phyloP scores from a whole-genome alignment of 53 echinoderm and acorn worm genomes.

The Paelopatides confundens region DNA sequence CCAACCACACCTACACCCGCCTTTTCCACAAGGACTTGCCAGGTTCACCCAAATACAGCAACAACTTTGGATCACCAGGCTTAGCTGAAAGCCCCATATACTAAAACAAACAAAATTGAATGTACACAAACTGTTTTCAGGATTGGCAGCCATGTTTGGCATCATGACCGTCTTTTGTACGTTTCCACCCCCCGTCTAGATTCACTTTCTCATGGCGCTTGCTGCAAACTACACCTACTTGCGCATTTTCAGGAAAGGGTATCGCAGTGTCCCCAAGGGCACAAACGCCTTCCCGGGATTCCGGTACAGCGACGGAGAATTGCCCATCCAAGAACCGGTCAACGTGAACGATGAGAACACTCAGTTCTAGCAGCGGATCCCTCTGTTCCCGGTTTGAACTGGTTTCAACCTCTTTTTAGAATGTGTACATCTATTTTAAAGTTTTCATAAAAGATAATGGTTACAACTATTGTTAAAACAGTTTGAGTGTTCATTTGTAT shows the following conservation, averaged over 20 bases:
- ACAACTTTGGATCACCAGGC: constrained; percentile 59
- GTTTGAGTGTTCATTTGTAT: neutral
- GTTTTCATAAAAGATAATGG: neutral
- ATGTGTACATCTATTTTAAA: neutral
- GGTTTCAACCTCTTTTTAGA: too few species aligned
- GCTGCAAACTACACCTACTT: constrained; percentile 97
- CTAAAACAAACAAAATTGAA: constrained; percentile 6
- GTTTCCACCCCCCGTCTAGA: constrained; percentile 63
- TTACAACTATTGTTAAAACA: neutral
- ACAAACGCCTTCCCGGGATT: constrained; percentile 78
- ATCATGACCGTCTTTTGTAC: constrained; percentile 35
- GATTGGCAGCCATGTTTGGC: neutral
- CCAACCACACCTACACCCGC: constrained; percentile 96
- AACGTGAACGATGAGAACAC: constrained; percentile 91
- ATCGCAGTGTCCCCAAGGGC: constrained; percentile 76
- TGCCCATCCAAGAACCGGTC: constrained; percentile 88
- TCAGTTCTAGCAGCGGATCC: constrained; percentile 71
- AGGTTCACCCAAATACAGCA: constrained; percentile 56
- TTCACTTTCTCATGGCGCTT: constrained; percentile 93
- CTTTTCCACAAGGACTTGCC: constrained; percentile 71
- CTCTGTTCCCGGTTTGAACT: too few species aligned
- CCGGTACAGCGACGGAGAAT: constrained; percentile 72
- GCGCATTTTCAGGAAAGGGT: constrained; percentile 74
- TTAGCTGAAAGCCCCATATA: constrained; percentile 53
- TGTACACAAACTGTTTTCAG: neutral